phyloP scores from a whole-genome alignment of 2,888 invertebrate species.

The Bombylius major region DNA sequence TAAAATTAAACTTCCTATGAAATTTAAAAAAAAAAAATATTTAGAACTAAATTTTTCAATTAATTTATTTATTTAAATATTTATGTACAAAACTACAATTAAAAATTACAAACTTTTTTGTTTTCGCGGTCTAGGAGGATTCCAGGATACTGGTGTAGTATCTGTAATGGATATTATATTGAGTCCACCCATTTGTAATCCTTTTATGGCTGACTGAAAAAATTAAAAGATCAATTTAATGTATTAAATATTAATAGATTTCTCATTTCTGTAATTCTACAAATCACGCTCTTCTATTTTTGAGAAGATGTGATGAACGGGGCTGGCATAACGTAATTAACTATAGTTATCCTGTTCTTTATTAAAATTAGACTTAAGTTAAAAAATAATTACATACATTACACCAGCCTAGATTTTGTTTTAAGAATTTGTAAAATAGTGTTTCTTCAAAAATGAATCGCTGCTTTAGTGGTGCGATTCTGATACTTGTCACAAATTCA shows the following conservation, averaged over 20 bases:
- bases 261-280: too few relatives aligned
- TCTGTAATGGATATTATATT: conserved; percentile 90
- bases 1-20: too few relatives aligned
- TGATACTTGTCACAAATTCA: too few relatives aligned
- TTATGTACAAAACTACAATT: too few relatives aligned
- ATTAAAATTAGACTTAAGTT: too few relatives aligned
- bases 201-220: conserved; percentile 80
- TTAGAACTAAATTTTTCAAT: too few relatives aligned
- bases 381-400: too few relatives aligned
- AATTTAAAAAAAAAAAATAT: too few relatives aligned
- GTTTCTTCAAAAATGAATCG: too few relatives aligned
- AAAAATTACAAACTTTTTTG: conserved; percentile 27
- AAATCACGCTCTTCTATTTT: not conserved
- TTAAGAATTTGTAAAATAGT: not conserved
- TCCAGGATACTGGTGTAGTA: conserved; percentile 70
- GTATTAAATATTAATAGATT: not conserved
- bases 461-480: too few relatives aligned
- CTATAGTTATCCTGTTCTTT: too few relatives aligned
- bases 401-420: not conserved
- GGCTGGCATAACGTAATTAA: not conserved
- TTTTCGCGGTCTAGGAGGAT: conserved; percentile 72
- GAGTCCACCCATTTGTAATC: conserved; percentile 81
- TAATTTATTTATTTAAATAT: too few relatives aligned
- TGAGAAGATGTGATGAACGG: not conserved
- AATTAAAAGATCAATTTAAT: conserved; percentile 7